These are phyloP conservation scores for Cataglyphis cursor DNA, from an alignment of 2,888 invertebrate genomes.

Conservation along the genomic window DNA sequence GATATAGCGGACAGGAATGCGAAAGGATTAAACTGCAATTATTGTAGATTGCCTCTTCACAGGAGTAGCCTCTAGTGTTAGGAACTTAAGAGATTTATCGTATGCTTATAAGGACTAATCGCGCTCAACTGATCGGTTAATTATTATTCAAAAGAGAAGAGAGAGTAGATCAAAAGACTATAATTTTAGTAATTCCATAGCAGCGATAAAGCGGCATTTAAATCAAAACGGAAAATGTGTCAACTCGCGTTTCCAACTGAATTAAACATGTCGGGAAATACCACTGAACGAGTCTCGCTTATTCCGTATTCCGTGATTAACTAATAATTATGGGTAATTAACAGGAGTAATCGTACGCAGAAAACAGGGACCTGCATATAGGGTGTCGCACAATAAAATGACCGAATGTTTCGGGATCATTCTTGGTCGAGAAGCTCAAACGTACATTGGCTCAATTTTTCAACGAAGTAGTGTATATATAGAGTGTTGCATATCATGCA, in stretches of 20 bases:
- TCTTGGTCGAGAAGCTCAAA: slow-evolving; percentile 3
- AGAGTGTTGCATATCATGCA: not conserved
- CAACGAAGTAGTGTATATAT: not conserved
- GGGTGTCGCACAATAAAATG: not conserved
- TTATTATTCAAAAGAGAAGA: slow-evolving; percentile 11
- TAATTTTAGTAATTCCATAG: slow-evolving; percentile 36
- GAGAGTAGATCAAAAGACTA: not conserved
- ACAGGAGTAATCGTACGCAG: not conserved
- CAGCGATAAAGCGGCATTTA: slow-evolving; percentile 1
- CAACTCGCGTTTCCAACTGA: not conserved
- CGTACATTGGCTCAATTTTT: slow-evolving; percentile 1
- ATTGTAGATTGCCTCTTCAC: slow-evolving; percentile 2
- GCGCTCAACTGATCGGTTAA: slow-evolving; percentile 5
- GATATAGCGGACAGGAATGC: not conserved
- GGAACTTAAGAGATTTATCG: not conserved
- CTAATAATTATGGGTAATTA: slow-evolving; percentile 13
- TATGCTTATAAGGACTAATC: not conserved
- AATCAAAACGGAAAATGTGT: slow-evolving; percentile 33
- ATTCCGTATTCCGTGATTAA: not conserved
- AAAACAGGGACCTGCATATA: not conserved
- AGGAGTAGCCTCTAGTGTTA: not conserved
- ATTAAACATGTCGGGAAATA: slow-evolving; percentile 13
- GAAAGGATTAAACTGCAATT: slow-evolving; percentile 25
- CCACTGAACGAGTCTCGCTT: not conserved
- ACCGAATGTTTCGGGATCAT: slow-evolving; percentile 23